Percentiles rank a stretch among this genome's conserved stretches.
These are phyloP conservation scores for Sminthurides aquaticus DNA, from an alignment of 2,888 invertebrate genomes.

Conservation along the genomic window DNA sequence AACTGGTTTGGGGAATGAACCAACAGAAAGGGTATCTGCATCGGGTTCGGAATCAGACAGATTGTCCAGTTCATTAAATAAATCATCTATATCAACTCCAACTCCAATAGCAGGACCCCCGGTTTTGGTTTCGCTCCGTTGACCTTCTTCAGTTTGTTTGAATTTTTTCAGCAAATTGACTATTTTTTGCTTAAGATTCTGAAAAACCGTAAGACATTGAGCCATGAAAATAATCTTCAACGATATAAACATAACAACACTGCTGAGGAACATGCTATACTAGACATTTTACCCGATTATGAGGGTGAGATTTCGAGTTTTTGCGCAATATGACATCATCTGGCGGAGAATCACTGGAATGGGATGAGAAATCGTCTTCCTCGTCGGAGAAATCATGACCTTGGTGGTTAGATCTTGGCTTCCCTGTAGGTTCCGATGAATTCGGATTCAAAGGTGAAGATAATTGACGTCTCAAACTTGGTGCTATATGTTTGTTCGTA, in stretches of 20 bases:
- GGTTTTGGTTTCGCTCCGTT: conserved; percentile 42
- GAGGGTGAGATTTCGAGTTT: conserved; percentile 41
- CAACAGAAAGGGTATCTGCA: conserved; percentile 90
- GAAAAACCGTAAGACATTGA: conserved; percentile 49
- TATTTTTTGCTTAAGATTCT: conserved; percentile 95
- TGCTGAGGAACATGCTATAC: background rate
- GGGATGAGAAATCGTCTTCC: conserved; percentile 42
- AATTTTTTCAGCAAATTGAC: conserved; percentile 88
- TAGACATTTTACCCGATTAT: conserved; percentile 41
- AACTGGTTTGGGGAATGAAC: conserved; percentile 94
- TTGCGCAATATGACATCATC: conserved; percentile 41
- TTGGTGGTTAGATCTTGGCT: conserved; percentile 30
- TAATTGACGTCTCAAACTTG: conserved; percentile 42
- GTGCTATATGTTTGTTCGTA: conserved; percentile 27
- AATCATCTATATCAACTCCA: conserved; percentile 78
- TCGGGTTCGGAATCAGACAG: conserved; percentile 69
- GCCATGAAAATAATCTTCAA: conserved; percentile 1
- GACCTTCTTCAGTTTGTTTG: conserved; percentile 80
- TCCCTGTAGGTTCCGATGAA: conserved; percentile 40
- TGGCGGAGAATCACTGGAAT: conserved; percentile 43
- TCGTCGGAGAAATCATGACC: conserved; percentile 42
- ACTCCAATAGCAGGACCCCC: conserved; percentile 54
- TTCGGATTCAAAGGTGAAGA: conserved; percentile 38
- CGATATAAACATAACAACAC: background rate
- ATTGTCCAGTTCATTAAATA: conserved; percentile 89